Base-by-base conservation (phyloP, 2,113 vertebrate species). In the Uropsilus gracilis region DNA sequence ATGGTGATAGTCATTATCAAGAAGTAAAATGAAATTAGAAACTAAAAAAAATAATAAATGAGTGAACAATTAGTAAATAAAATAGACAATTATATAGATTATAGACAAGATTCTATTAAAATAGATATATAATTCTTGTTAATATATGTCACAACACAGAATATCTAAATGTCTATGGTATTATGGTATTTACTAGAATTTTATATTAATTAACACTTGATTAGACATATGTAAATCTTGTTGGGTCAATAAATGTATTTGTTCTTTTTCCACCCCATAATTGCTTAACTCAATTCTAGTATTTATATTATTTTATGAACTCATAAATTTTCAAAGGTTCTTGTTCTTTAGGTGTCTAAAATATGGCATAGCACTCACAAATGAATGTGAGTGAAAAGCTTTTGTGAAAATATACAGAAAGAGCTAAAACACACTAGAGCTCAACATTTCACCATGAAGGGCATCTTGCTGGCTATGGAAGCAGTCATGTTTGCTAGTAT, bases 21-120 rank as follows among this genome's bases (percentile, higher is more conserved):
- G 42, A 88, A 75, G n/a, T 80, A 76, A 72, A 81, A 59, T 53
- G 11, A 73, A 75, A 50, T 5, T 42, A 13, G 12, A 39, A 61
- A 59, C 24, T 63, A 10, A 63, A 69, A 86, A 86, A 48, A 53
- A n/a, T 6, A 59, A 28, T 64, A 48, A 76, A 86, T 59, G 6
- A 37, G 4, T 34, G 91, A 34, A 94, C 5, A 48, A 69, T 88
- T 53, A 68, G 5, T 85, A 93, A 85, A 76, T 80, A 91, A 86
- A 81, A 30, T 20, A 32, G 75, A 57, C 20, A 71, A 75, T 3
- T 69, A 59, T 78, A 94, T 73, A 91, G 26, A 42, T n/a, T 12
- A 53, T 14, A 53, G 8, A 85, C 59, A 20, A 42, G 5, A 63
- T 61, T 89, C 34, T 82, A 73, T 39, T 37, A 0, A 64, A 50